Conservation (phyloP, 23 tunicate genomes). For the Aplidium turbinatum region DNA sequence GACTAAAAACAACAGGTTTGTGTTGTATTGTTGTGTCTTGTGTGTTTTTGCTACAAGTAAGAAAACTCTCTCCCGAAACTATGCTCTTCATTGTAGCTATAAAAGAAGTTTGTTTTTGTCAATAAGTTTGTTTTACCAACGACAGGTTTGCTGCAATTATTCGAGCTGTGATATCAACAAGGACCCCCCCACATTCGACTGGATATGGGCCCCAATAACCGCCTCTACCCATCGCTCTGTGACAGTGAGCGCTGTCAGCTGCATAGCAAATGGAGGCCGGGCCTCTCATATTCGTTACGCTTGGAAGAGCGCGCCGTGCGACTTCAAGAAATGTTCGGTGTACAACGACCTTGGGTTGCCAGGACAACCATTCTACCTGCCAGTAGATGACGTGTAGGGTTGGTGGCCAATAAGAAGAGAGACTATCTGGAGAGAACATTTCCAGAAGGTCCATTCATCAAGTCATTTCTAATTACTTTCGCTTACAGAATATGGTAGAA, state of each 20-base stretch:
- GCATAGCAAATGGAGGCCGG: conserved; percentile 12
- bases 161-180: conserved; percentile 36
- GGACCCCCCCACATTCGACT: conserved; percentile 29
- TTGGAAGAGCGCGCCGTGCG: conserved; percentile 63
- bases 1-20: too few species aligned
- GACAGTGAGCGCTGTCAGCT: conserved; percentile 24
- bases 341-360: conserved; percentile 59
- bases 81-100: too few species aligned
- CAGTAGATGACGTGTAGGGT: conserved; percentile 2
- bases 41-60: too few species aligned
- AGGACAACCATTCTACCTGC: conserved; percentile 50
- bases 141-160: conserved; percentile 67
- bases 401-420: too few species aligned
- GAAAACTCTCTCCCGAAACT: too few species aligned
- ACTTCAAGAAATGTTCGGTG: conserved; percentile 66
- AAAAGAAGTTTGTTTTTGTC: too few species aligned
- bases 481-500: too few species aligned
- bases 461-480: too few species aligned
- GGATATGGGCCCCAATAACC: conserved; percentile 57
- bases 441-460: too few species aligned
- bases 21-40: too few species aligned
- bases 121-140: conserved; percentile 19
- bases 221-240: conserved; percentile 18
- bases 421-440: too few species aligned
- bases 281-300: conserved; percentile 43